Percentiles rank a stretch among this genome's conserved stretches.
Conservation (phyloP, 92 coral and sea anemone species). For the Nematostella vectensis region DNA sequence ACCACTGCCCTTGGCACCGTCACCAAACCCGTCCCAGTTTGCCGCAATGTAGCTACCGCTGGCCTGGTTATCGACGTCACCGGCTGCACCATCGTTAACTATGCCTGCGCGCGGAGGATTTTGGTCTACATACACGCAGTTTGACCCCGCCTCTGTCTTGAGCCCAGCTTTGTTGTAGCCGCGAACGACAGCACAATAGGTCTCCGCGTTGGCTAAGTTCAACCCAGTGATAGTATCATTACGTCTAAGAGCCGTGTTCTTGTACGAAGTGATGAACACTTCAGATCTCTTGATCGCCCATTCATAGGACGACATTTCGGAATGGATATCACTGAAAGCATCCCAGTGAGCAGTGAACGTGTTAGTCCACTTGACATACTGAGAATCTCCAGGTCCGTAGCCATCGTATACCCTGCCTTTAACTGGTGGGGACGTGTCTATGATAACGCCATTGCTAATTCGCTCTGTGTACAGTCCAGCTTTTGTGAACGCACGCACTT, state of each 20-base stretch:
- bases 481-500: conserved; percentile 60
- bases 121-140: conserved; percentile 85
- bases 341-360: conserved; percentile 72
- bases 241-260: conserved; percentile 36
- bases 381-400: conserved; percentile 31
- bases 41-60: conserved; percentile 42
- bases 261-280: conserved; percentile 48
- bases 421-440: conserved; percentile 65
- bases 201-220: conserved; percentile 57
- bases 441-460: conserved; percentile 63
- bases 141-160: conserved; percentile 54
- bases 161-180: conserved; percentile 83
- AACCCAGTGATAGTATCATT: conserved; percentile 44
- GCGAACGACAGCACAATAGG: conserved; percentile 80
- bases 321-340: conserved; percentile 64
- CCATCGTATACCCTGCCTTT: conserved; percentile 72
- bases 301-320: conserved; percentile 55
- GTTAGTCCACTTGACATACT: conserved; percentile 74
- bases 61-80: conserved; percentile 79
- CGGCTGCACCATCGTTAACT: conserved; percentile 67
- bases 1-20: conserved; percentile 88
- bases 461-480: conserved; percentile 70
- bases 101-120: conserved; percentile 81
- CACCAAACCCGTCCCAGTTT: conserved; percentile 80
- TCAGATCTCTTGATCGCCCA: conserved; percentile 64